phyloP scores from a whole-genome alignment of 37 sponge, comb jelly and placozoan genomes.

The Petrosia ficiformis region DNA sequence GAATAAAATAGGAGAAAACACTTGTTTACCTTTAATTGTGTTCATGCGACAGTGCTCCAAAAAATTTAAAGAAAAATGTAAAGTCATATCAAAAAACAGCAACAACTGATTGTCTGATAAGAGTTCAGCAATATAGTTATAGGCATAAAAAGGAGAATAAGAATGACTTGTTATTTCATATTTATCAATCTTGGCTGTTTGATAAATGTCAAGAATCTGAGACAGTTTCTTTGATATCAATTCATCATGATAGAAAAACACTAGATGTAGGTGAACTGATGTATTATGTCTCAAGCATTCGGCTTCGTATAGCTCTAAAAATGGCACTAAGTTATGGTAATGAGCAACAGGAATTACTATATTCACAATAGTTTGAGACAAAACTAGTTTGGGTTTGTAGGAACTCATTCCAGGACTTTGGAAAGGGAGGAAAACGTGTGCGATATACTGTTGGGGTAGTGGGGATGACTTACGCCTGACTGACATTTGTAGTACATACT shows the following conservation, averaged over 20 bases:
- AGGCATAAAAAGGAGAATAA: slow-evolving; percentile 6
- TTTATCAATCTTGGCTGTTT: slow-evolving; percentile 1
- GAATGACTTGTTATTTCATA: background rate
- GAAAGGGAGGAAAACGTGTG: slow-evolving; percentile 49
- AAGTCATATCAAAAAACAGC: slow-evolving; percentile 31
- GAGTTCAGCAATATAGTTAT: slow-evolving; percentile 1
- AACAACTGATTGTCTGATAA: slow-evolving; percentile 18
- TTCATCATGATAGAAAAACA: slow-evolving; percentile 2
- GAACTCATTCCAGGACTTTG: slow-evolving; percentile 40
- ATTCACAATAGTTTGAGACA: background rate
- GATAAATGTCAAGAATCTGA: background rate
- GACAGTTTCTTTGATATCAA: background rate
- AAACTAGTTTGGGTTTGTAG: background rate
- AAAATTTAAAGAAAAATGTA: slow-evolving; percentile 33
- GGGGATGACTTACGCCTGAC: background rate
- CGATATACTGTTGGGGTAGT: slow-evolving; percentile 24
- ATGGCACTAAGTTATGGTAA: background rate
- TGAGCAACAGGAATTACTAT: slow-evolving; percentile 13
- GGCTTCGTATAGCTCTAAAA: slow-evolving; percentile 31
- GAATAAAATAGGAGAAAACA: slow-evolving; percentile 47
- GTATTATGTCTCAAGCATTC: slow-evolving; percentile 21
- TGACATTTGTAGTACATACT: slow-evolving; percentile 41
- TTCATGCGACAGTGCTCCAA: slow-evolving; percentile 43
- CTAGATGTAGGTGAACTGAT: slow-evolving; percentile 40
- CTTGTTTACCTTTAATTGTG: slow-evolving; percentile 26